phyloP scores from a whole-genome alignment of 2,113 vertebrate species.

The Falcunculus frontatus region DNA sequence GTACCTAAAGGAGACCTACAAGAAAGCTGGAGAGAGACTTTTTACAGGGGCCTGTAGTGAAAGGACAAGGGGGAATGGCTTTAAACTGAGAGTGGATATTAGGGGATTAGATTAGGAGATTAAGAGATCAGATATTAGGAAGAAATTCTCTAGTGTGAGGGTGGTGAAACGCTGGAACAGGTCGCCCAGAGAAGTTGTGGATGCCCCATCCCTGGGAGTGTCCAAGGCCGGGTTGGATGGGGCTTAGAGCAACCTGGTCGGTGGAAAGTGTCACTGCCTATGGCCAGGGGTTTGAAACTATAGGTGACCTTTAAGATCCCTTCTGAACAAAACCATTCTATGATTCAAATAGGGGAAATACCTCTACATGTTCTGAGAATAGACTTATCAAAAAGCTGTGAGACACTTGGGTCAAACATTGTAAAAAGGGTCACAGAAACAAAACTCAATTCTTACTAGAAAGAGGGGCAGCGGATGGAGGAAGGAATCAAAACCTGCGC shows the following conservation, averaged over 20 bases:
- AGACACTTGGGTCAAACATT: not conserved
- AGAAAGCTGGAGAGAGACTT: not conserved
- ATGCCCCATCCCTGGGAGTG: not conserved
- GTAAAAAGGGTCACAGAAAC: not conserved
- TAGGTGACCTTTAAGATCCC: not conserved
- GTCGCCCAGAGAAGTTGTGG: not conserved
- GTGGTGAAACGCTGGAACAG: not conserved
- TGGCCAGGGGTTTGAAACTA: not conserved
- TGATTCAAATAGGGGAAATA: not conserved
- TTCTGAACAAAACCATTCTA: not conserved
- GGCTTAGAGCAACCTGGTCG: not conserved
- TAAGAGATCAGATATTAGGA: not conserved
- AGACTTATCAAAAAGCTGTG: not conserved
- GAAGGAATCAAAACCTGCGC: not conserved
- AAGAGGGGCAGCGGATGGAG: not conserved
- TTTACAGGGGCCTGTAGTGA: not conserved
- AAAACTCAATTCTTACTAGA: not conserved
- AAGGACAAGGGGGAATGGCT: not conserved
- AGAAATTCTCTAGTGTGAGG: not conserved
- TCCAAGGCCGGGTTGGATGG: not conserved
- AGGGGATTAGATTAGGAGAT: not conserved
- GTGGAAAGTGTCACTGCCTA: not conserved
- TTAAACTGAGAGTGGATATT: not conserved
- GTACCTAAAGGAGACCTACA: not conserved
- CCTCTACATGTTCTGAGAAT: not conserved